Evolutionary conservation across 2,113 vertebrate species (phyloP), one percentile per base, ranked within the genome.

Genomic region (Myrmophylax atrothorax): DNA sequence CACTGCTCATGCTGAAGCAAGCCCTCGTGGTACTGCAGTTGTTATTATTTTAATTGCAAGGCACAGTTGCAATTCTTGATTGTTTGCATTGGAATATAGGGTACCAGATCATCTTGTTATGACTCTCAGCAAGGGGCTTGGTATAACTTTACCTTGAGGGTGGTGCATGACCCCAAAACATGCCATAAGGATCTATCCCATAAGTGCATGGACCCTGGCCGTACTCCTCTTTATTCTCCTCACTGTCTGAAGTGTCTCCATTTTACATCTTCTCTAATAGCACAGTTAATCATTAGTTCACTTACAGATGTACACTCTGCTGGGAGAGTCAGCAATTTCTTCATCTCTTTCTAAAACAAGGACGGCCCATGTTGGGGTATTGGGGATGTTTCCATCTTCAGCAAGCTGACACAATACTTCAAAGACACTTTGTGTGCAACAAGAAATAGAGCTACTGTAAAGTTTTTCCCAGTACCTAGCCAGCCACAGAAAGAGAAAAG

Each of bases 301-400:
- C 25, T 66, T 78, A 46, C 25, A 86, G 37, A 37, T 9, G 14
- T 11, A 76, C 23, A 66, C 15, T 74, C 28, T 28, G 20, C 29
- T 33, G 6, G 42, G 14, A 73, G 26, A n/a, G 7, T 37, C 73
- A 75, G 52, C 26, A 74, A 28, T 53, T 75, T 59, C 29, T 18
- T 29, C 26, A 14, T 60, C 23, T 55, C 59, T 72, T 87, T 49
- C 29, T 75, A 14, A 75, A 81, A 29, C 38, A 28, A 70, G 64
- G 38, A 42, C 24, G 38, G 35, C 18, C 58, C 8, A 44, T 1
- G 0, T 4, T 1, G 3, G 18, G 52, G 3, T 59, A n/a, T n/a
- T 52, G 63, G 20, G 5, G 23, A 10, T 72, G 24, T 14, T 76
- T 90, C n/a, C 67, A 81, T 67, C 60, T 55, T 90, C 19, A 12